Evolutionary conservation across 2,797 vertebrate genomes (phyloP).

Genomic region (Silurus lanzhouensis): DNA sequence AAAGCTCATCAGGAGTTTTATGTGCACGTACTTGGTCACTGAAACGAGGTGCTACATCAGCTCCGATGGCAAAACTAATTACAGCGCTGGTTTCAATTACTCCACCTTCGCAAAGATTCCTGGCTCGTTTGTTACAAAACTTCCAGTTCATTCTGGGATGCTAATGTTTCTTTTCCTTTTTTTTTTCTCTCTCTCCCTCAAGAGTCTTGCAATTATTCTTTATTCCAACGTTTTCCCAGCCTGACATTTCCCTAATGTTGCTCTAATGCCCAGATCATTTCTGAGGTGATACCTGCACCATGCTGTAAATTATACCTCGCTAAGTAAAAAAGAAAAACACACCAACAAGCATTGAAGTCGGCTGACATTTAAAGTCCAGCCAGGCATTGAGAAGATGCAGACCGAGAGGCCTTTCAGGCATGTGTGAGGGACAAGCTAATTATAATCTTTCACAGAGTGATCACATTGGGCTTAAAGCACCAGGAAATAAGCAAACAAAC

Average conservation of each 20-base stretch:
- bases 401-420: conserved; percentile 52
- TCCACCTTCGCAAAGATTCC: neutral
- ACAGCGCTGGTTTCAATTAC: conserved; percentile 1
- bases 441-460: conserved; percentile 24
- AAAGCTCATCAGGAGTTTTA: conserved; percentile 26
- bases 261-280: conserved; percentile 44
- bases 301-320: neutral
- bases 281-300: conserved; percentile 34
- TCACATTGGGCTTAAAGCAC: neutral
- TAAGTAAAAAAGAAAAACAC: neutral
- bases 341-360: conserved; percentile 60
- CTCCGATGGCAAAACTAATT: conserved; percentile 31
- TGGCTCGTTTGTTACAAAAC: conserved; percentile 4
- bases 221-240: conserved; percentile 33
- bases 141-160: neutral
- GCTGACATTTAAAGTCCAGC: conserved; percentile 79
- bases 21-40: conserved; percentile 3
- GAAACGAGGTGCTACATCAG: conserved; percentile 26
- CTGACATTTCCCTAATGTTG: conserved; percentile 47
- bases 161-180: neutral
- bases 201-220: neutral
- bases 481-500: neutral
- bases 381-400: conserved; percentile 62
- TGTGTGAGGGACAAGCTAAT: conserved; percentile 48
- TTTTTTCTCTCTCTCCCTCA: neutral